These are phyloP conservation scores for Labrus mixtus DNA, from an alignment of 2,113 vertebrate species.

Conservation along the genomic window DNA sequence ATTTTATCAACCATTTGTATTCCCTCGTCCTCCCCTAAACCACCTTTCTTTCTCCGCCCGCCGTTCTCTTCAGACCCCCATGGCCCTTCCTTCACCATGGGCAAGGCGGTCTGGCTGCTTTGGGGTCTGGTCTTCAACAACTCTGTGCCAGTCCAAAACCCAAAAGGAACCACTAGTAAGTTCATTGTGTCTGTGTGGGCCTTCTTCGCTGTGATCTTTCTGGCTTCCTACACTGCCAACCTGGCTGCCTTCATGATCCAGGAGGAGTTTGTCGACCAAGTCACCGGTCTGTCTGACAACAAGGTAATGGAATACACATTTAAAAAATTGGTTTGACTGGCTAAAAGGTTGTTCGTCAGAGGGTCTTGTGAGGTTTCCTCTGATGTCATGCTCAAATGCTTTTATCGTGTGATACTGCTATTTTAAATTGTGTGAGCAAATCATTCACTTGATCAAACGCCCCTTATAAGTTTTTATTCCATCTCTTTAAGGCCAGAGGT, in stretches of 20 bases:
- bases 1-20: too few species aligned
- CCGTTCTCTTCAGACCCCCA: conserved; percentile 87
- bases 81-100: conserved; percentile 97
- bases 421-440: not conserved
- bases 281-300: conserved; percentile 97
- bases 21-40: conserved; percentile 5
- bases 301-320: conserved; percentile 85
- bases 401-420: too few species aligned
- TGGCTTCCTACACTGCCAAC: conserved; percentile 99
- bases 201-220: conserved; percentile 99
- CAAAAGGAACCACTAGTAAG: conserved; percentile 97
- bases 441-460: too few species aligned
- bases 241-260: conserved; percentile 99
- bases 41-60: not conserved
- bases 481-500: too few species aligned
- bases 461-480: too few species aligned
- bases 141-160: conserved; percentile 98
- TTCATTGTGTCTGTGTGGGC: conserved; percentile 99
- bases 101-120: conserved; percentile 97
- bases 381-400: too few species aligned
- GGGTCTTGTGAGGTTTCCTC: too few species aligned
- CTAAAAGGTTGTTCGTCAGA: not conserved
- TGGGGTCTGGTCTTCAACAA: conserved; percentile 99
- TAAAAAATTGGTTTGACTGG: not conserved
- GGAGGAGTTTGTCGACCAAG: conserved; percentile 98